phyloP scores from a whole-genome alignment of 2,888 invertebrate species.

The Xestobium rufovillosum region DNA sequence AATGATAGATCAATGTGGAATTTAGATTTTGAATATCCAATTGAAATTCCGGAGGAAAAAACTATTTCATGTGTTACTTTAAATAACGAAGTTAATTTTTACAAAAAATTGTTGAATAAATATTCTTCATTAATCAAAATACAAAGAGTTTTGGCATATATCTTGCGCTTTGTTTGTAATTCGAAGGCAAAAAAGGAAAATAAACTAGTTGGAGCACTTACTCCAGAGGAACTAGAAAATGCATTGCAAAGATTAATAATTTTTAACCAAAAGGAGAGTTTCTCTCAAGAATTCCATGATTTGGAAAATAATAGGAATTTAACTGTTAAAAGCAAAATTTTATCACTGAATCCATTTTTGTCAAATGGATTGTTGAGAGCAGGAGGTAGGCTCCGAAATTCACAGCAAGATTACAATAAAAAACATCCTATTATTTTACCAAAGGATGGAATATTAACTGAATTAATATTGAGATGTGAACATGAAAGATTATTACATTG shows the following conservation, averaged over 20 bases:
- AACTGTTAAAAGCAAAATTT: background rate
- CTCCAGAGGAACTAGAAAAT: background rate
- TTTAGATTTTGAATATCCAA: too few relatives aligned
- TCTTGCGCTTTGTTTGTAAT: constrained; percentile 5
- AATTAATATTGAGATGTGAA: constrained; percentile 6
- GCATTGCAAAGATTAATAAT: constrained; percentile 7
- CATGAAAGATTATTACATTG: constrained; percentile 9
- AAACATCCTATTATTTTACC: too few relatives aligned
- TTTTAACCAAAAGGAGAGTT: constrained; percentile 10
- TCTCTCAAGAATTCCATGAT: constrained; percentile 8
- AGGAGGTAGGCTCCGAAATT: too few relatives aligned
- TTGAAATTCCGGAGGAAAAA: too few relatives aligned
- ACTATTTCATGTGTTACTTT: too few relatives aligned
- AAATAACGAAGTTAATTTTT: background rate
- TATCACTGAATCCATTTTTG: background rate
- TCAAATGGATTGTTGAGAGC: background rate
- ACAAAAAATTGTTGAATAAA: background rate
- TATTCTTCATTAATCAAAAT: constrained; percentile 5
- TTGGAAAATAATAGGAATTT: background rate
- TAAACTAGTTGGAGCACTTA: too few relatives aligned
- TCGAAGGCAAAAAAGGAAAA: too few relatives aligned
- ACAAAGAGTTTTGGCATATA: constrained; percentile 6
- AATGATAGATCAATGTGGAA: too few relatives aligned
- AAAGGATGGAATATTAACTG: constrained; percentile 6
- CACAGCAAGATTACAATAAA: too few relatives aligned